Percentiles rank a stretch among this genome's conserved stretches.
Conservation (phyloP, 2,113 vertebrate genomes). For the Peromyscus californicus region DNA sequence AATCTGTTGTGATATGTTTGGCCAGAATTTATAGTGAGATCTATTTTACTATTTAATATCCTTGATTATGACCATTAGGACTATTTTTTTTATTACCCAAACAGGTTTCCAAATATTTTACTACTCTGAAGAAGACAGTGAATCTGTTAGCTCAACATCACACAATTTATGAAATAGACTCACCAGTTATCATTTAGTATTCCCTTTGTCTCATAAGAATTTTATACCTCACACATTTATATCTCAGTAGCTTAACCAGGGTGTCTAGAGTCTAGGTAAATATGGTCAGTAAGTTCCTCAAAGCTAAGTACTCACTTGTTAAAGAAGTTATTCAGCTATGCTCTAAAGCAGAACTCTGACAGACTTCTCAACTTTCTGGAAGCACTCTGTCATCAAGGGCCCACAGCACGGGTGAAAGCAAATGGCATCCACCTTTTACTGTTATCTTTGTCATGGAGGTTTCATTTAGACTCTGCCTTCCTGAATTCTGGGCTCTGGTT, state of each 20-base stretch:
- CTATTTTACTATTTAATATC: neutral
- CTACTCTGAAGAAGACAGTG: constrained; percentile 41
- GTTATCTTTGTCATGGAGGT: neutral
- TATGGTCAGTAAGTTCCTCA: neutral
- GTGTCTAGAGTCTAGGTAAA: neutral
- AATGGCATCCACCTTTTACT: neutral
- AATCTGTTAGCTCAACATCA: neutral
- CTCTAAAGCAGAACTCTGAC: neutral
- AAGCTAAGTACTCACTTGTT: neutral
- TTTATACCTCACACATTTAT: neutral
- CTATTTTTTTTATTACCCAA: constrained; percentile 2
- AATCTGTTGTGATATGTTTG: constrained; percentile 20
- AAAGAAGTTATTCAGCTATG: neutral
- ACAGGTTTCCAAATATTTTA: constrained; percentile 25
- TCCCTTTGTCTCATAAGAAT: neutral
- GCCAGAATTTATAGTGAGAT: constrained; percentile 12
- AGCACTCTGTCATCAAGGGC: neutral
- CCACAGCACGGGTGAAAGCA: constrained; percentile 8
- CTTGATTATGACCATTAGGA: neutral
- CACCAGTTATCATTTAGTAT: neutral
- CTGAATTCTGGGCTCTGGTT: constrained; percentile 12
- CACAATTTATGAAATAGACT: constrained; percentile 28
- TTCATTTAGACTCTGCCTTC: constrained; percentile 56
- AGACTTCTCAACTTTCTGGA: neutral
- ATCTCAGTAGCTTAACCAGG: neutral